Conservation (phyloP, 2,888 invertebrate genomes). For the Athalia rosae region DNA sequence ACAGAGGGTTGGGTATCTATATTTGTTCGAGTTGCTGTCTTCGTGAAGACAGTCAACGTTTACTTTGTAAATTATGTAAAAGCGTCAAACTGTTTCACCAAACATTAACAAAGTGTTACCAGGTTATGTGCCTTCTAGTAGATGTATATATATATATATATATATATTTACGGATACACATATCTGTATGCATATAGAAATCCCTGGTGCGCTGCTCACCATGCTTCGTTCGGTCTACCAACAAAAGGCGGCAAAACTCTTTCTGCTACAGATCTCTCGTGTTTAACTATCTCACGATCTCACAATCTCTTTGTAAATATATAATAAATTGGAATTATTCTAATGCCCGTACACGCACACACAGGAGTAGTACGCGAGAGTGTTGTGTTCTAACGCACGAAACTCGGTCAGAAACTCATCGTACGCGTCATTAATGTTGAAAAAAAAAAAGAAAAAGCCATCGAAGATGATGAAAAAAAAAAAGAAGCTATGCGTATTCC, state of each 20-base stretch:
- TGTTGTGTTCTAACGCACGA: no score
- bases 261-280: slow-evolving; percentile 68
- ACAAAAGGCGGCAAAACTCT: slow-evolving; percentile 37
- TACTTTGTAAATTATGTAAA: slow-evolving; percentile 70
- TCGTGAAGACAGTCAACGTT: slow-evolving; percentile 68
- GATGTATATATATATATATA: no score
- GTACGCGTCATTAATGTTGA: no score
- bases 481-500: no score
- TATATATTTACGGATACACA: no score
- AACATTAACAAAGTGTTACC: slow-evolving; percentile 59
- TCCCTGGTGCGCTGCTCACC: slow-evolving; percentile 32
- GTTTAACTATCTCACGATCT: slow-evolving; percentile 72
- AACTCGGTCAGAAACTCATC: no score
- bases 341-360: not conserved
- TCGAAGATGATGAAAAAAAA: no score
- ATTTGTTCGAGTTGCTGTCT: slow-evolving; percentile 36
- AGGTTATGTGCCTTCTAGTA: not conserved
- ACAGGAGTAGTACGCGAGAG: no score
- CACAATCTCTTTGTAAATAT: slow-evolving; percentile 47
- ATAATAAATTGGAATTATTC: not conserved
- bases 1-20: not conserved
- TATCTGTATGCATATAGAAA: not conserved
- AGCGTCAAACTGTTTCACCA: slow-evolving; percentile 72
- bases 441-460: no score
- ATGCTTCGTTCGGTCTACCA: slow-evolving; percentile 46